Evolutionary conservation across 2,888 invertebrate genomes (phyloP), one percentile per base, ranked within the genome.

Genomic region (Ephialtes manifestator): DNA sequence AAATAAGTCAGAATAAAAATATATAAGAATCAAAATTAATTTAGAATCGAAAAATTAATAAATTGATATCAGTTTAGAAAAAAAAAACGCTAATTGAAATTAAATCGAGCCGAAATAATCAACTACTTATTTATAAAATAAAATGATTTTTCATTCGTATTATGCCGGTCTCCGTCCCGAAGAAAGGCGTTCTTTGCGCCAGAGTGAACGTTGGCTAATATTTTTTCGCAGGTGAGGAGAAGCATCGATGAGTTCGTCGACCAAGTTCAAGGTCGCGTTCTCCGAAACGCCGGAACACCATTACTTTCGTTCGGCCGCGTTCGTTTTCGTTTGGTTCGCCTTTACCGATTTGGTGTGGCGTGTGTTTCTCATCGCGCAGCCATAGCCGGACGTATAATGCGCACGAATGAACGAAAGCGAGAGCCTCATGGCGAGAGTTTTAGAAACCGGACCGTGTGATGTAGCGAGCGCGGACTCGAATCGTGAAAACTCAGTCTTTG

Each of bases 381-480:
- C 31, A 72, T 53, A n/a, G 58, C 53, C 31, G 60, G 10, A 28
- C 51, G 63, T 39, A 70, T 71, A 76, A 70, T 60, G 31, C 78
- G 28, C 43, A 46, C 67, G 53, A 72, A 46, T 86, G 86, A 86
- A 91, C 89, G 90, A 92, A 90, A 90, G 91, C 84, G 88, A 90
- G 84, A 88, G 85, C 87, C 67, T 63, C 84, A 86, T 84, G 87
- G 90, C 88, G 92, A 92, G 92, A 92, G 91, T 92, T 91, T 90
- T 89, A 91, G 91, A 93, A 93, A 92, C 90, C 92, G 91, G 91
- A 90, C 90, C 87, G 88, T 31, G 18, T n/a, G 68, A 55, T 15
- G 67, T 55, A 35, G 18, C 55, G 67, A 75, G 48, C 55, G 68
- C 63, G 58, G 31, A 68, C 71, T 77, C 46, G 87, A 89, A 88